A percentile compares a stretch with the other conserved stretches of the same genome.
phyloP scores from a whole-genome alignment of 2,888 invertebrate genomes.

The Protophormia terraenovae region DNA sequence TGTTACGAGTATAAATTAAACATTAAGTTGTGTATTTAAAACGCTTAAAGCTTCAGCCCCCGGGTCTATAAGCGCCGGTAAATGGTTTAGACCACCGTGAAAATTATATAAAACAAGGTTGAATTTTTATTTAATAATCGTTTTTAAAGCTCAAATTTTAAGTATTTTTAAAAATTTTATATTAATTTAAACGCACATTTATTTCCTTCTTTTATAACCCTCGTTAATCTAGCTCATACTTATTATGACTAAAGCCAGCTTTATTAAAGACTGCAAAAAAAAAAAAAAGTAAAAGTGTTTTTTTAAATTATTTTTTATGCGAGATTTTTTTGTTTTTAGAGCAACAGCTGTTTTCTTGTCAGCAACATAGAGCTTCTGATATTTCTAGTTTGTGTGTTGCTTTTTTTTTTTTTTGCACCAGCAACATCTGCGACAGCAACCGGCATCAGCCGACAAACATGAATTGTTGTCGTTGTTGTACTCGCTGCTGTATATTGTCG shows the following conservation, averaged over 20 bases:
- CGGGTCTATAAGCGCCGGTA: too few relatives aligned
- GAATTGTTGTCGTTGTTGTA: neutral
- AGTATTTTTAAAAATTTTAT: neutral
- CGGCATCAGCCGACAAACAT: slow-evolving; percentile 30
- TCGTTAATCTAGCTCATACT: neutral
- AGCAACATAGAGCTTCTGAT: slow-evolving; percentile 55
- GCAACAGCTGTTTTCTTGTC: slow-evolving; percentile 59
- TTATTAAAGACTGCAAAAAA: neutral
- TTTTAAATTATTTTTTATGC: too few relatives aligned
- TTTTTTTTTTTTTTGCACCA: neutral
- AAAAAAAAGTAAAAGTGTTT: slow-evolving; percentile 61
- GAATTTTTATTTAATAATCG: too few relatives aligned
- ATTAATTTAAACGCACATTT: too few relatives aligned
- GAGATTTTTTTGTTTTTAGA: slow-evolving; percentile 30
- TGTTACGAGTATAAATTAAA: too few relatives aligned
- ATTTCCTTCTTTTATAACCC: neutral
- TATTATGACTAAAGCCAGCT: neutral
- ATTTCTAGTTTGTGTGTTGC: slow-evolving; percentile 50
- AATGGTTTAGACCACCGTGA: too few relatives aligned
- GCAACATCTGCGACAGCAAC: slow-evolving; percentile 42
- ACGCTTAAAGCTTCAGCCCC: too few relatives aligned
- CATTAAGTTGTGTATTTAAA: too few relatives aligned
- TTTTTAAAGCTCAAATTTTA: too few relatives aligned
- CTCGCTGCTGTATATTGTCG: neutral
- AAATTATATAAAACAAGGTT: too few relatives aligned